phyloP scores from a whole-genome alignment of 2,113 vertebrate genomes.

The Istiophorus platypterus region DNA sequence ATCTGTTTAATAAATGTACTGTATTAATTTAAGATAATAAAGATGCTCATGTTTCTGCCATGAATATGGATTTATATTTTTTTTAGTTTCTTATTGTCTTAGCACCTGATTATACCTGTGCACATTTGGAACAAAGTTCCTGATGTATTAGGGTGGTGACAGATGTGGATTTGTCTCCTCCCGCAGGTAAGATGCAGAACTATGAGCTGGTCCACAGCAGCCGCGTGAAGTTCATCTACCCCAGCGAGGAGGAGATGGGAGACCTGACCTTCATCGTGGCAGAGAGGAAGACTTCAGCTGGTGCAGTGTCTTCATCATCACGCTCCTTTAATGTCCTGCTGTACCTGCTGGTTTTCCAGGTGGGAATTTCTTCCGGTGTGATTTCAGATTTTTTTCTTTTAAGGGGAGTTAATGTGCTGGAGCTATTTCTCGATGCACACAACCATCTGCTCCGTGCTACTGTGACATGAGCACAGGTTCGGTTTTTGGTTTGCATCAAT shows the following conservation, averaged over 20 bases:
- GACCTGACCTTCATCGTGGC: conserved; percentile 95
- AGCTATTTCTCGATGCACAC: not conserved
- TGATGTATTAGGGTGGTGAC: not conserved
- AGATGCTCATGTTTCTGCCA: too few relatives aligned
- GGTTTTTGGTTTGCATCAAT: not conserved
- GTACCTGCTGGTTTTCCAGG: conserved; percentile 95
- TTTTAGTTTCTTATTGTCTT: too few relatives aligned
- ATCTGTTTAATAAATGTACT: too few relatives aligned
- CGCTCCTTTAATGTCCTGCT: conserved; percentile 92
- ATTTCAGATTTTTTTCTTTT: not conserved
- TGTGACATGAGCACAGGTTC: not conserved
- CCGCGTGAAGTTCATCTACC: conserved; percentile 96
- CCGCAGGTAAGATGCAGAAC: conserved; percentile 96
- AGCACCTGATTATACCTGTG: too few relatives aligned
- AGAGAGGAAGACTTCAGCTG: conserved; percentile 87
- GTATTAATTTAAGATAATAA: too few relatives aligned
- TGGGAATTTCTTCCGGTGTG: conserved; percentile 53
- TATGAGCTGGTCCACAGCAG: conserved; percentile 98
- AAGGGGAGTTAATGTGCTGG: not conserved
- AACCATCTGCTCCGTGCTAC: not conserved
- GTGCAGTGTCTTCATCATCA: conserved; percentile 56
- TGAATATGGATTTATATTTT: too few relatives aligned
- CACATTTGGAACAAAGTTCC: too few relatives aligned
- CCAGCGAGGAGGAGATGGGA: conserved; percentile 97
- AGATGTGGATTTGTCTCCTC: conserved; percentile 27